A percentile compares a stretch with the other conserved stretches of the same genome.
phyloP scores from a whole-genome alignment of 2,888 invertebrate species.

The Eupithecia dodoneata region DNA sequence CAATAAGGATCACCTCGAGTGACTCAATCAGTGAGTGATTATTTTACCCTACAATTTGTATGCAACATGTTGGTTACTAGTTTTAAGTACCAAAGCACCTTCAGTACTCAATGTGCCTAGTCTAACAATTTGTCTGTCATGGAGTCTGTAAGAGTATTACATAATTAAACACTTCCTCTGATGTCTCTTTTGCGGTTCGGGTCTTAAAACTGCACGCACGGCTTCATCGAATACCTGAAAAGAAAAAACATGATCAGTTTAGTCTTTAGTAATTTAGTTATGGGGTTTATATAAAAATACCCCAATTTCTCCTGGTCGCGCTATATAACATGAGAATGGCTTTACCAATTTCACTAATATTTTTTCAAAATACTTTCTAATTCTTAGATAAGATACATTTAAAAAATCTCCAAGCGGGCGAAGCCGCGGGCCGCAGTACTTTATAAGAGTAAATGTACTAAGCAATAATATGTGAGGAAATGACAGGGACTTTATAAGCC shows the following conservation, averaged over 20 bases:
- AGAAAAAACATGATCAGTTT: background rate
- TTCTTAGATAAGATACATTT: no score
- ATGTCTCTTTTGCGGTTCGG: constrained; percentile 97
- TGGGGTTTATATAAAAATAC: background rate
- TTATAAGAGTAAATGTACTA: no score
- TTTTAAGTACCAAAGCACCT: constrained; percentile 10
- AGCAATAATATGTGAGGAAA: no score
- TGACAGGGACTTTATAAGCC: no score
- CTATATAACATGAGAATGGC: no score
- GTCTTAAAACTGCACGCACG: constrained; percentile 97
- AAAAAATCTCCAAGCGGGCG: no score
- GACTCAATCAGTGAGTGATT: background rate
- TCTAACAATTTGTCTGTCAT: constrained; percentile 58
- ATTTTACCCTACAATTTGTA: background rate
- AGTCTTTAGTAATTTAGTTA: background rate
- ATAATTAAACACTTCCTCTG: constrained; percentile 95
- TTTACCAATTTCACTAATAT: no score
- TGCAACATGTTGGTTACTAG: constrained; percentile 9
- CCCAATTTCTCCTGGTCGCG: no score
- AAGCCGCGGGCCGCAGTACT: no score
- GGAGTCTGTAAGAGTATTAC: constrained; percentile 79
- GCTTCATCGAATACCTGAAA: constrained; percentile 98
- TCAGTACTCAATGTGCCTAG: constrained; percentile 34
- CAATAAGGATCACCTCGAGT: background rate
- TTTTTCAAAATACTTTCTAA: no score